Conservation (phyloP, 2,113 vertebrate genomes). For the Clupea harengus region DNA sequence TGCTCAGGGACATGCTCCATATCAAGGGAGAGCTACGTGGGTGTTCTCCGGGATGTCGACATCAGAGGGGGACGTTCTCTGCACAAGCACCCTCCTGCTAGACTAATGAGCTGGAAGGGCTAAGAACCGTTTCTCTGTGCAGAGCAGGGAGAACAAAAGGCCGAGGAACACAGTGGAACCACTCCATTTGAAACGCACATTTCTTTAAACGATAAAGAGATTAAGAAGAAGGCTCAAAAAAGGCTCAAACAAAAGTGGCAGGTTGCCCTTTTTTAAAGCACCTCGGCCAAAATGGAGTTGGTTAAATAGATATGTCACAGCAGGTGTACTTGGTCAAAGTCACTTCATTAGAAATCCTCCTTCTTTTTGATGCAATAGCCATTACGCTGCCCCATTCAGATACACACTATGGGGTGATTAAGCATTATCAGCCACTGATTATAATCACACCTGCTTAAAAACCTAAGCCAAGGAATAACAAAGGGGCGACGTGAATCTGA, state of each 20-base stretch:
- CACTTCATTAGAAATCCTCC: conserved; percentile 71
- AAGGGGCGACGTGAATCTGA: conserved; percentile 68
- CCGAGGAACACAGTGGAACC: conserved; percentile 57
- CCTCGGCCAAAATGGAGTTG: conserved; percentile 66
- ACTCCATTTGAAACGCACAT: conserved; percentile 60
- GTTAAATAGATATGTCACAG: conserved; percentile 71
- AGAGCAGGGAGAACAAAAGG: conserved; percentile 59
- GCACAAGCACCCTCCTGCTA: conserved; percentile 39
- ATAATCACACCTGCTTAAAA: conserved; percentile 73
- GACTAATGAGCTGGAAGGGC: conserved; percentile 57
- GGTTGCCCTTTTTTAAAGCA: conserved; percentile 66
- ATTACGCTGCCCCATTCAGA: conserved; percentile 72
- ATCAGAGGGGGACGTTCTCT: conserved; percentile 55
- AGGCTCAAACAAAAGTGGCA: conserved; percentile 51
- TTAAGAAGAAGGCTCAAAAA: conserved; percentile 53
- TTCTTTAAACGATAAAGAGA: conserved; percentile 65
- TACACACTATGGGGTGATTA: conserved; percentile 70
- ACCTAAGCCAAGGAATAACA: conserved; percentile 74
- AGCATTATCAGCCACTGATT: conserved; percentile 75
- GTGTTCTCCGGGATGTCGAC: conserved; percentile 48
- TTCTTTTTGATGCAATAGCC: conserved; percentile 67
- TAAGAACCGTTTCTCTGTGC: conserved; percentile 63
- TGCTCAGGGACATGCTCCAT: conserved; percentile 69
- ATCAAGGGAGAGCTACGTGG: conserved; percentile 22
- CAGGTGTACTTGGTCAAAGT: conserved; percentile 71